Evolutionary conservation across 2,113 vertebrate genomes (phyloP).

Genomic region (Tonatia bakeri): DNA sequence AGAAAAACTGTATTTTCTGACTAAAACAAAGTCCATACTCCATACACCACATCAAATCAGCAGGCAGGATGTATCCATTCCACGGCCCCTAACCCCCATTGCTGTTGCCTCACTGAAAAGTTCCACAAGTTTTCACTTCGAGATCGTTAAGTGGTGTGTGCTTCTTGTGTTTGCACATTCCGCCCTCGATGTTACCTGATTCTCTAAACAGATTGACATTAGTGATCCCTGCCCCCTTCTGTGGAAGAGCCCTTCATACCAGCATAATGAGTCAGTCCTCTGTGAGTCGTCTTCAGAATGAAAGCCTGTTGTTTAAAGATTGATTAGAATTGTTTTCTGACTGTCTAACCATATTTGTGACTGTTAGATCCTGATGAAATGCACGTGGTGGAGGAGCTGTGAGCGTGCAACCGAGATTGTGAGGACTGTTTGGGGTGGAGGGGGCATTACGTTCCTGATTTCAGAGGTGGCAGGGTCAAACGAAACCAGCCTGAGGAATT

Average conservation of each 20-base stretch:
- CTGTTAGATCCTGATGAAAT: neutral
- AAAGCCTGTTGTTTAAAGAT: neutral
- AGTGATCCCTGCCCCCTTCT: neutral
- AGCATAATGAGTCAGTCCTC: neutral
- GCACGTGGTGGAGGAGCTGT: no score
- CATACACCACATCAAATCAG: neutral
- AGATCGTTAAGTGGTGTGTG: neutral
- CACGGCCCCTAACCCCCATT: fast-evolving
- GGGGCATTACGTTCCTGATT: neutral
- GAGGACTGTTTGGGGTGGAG: neutral
- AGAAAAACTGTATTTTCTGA: neutral
- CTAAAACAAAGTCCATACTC: neutral
- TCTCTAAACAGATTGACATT: neutral
- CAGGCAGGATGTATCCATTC: neutral
- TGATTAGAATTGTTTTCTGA: neutral
- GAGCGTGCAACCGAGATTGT: neutral
- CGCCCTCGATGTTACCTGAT: neutral
- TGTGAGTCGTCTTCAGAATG: neutral
- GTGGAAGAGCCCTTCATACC: neutral
- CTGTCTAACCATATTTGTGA: neutral
- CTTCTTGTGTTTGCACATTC: neutral
- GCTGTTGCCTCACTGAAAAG: neutral
- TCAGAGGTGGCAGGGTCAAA: neutral
- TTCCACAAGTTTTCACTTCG: neutral
- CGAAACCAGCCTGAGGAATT: neutral